Percentiles rank a stretch among this genome's conserved stretches.
These are phyloP conservation scores for Drosophila birchii DNA, from an alignment of 2,888 invertebrate genomes.

Conservation along the genomic window DNA sequence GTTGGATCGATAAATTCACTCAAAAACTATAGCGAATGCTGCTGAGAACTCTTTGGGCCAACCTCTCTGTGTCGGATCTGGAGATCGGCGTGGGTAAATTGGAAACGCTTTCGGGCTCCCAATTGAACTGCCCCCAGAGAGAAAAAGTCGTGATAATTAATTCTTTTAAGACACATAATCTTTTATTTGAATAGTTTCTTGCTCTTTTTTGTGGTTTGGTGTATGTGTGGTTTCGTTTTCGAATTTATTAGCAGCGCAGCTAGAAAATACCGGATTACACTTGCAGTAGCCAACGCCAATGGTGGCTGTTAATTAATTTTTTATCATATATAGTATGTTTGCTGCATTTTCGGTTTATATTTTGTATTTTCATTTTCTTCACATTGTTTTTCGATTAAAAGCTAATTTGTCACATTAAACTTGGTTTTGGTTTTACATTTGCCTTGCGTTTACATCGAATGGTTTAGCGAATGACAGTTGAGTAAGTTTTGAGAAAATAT, in stretches of 20 bases:
- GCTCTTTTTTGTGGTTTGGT: constrained; percentile 45
- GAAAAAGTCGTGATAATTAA: constrained; percentile 66
- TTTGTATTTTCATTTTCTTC: background rate
- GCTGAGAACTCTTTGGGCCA: constrained; percentile 14
- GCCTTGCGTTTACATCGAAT: constrained; percentile 59
- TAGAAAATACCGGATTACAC: constrained; percentile 60
- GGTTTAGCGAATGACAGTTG: constrained; percentile 63
- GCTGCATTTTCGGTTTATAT: constrained; percentile 23
- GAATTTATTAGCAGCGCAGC: constrained; percentile 54
- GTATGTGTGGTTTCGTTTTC: constrained; percentile 31
- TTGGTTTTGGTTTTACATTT: constrained; percentile 42
- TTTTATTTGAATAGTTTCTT: constrained; percentile 78
- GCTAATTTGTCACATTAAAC: constrained; percentile 78
- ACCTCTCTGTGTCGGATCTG: constrained; percentile 6
- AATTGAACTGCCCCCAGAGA: constrained; percentile 51
- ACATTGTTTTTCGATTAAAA: constrained; percentile 54
- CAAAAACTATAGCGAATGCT: constrained; percentile 1
- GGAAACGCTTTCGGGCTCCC: constrained; percentile 58
- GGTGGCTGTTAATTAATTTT: constrained; percentile 49
- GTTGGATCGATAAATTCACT: constrained; percentile 42
- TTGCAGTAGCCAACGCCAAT: constrained; percentile 54
- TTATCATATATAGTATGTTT: constrained; percentile 5
- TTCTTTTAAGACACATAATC: constrained; percentile 75
- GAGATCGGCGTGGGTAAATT: constrained; percentile 27
- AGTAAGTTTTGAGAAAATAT: constrained; percentile 65